Evolutionary conservation across 1,140 invertebrate species (phyloP), one percentile per base, ranked within the genome.

Genomic region (Pseudobourletiella spinata): DNA sequence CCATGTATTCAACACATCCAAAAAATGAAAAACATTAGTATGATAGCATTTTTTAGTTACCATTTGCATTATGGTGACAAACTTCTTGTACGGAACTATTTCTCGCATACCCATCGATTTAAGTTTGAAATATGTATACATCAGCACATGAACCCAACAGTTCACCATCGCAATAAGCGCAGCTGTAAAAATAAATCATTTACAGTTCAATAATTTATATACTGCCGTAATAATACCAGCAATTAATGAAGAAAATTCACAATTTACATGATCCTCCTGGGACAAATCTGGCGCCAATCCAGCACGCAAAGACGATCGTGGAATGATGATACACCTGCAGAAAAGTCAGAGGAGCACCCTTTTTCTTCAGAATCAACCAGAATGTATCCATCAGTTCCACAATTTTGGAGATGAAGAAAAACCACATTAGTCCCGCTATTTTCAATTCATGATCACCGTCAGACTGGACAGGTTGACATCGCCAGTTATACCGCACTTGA

Each of bases 281-380:
- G 8, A 95, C 90, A 88, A 90, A 98, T 80, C 95, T 95, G 63
- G 94, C 87, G 20, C 91, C 90, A 67, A 95, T 93, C 91, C 92
- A 98, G 89, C 91, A 95, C 18, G 93, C 81, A 0, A 83, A 80
- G 71, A 94, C 91, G 88, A 94, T 94, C 0, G 88, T 91, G 3
- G 89, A 89, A 72, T 94, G 91, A 75, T 95, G 91, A 72, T 94
- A 94, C 0, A 94, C 84, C 67, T 95, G 91, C 2, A 95, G 79
- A 75, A 94, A 94, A 14, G 87, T 90, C 55, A 95, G 75, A 74
- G 94, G 90, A 64, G 84, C 85, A 60, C 86, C 83, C 71, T 94
- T 94, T 74, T 93, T 92, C 32, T 90, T 80, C 29, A 94, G 73
- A 59, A 94, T 91, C 69, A 94, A 91, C 79, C 94, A 94, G 67